These are phyloP conservation scores for Acromyrmex echinatior DNA, from an alignment of 1,140 invertebrate species.

Conservation along the genomic window DNA sequence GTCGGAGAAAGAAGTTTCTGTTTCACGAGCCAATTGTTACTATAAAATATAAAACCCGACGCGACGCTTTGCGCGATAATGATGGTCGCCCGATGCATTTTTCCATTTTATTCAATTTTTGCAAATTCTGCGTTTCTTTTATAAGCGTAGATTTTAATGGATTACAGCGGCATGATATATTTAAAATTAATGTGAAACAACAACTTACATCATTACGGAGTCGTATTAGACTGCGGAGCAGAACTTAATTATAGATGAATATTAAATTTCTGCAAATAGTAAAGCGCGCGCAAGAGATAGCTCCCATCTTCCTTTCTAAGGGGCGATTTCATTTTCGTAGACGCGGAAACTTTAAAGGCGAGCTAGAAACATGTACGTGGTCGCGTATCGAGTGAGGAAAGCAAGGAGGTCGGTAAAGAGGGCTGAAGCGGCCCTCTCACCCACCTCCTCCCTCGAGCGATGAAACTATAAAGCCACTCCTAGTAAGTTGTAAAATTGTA, in stretches of 20 bases:
- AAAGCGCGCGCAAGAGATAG: not conserved
- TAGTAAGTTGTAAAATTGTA: constrained; percentile 85
- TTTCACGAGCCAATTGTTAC: constrained; percentile 31
- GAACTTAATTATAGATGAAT: constrained; percentile 43
- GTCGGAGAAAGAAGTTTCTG: constrained; percentile 32
- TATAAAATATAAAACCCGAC: constrained; percentile 15
- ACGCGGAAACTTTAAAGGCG: constrained; percentile 32
- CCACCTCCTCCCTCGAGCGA: constrained; percentile 64
- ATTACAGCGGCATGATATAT: not conserved
- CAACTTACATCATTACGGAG: constrained; percentile 2
- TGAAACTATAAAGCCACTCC: constrained; percentile 83
- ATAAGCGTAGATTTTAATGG: not conserved
- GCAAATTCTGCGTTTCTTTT: not conserved
- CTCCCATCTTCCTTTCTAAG: constrained; percentile 13
- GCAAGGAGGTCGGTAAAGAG: constrained; percentile 29
- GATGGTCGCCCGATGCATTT: not conserved
- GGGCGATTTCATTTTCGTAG: constrained; percentile 44
- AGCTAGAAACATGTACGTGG: constrained; percentile 31
- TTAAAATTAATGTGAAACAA: constrained; percentile 1
- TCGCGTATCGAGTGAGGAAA: constrained; percentile 40
- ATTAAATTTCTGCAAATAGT: constrained; percentile 52
- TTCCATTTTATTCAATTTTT: constrained; percentile 22
- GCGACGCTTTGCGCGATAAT: not conserved
- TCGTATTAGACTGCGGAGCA: not conserved
- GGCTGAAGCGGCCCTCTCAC: constrained; percentile 25